Percentiles rank a stretch among this genome's conserved stretches.
Conservation (phyloP, 2,797 vertebrate species). For the Podargus strigoides region DNA sequence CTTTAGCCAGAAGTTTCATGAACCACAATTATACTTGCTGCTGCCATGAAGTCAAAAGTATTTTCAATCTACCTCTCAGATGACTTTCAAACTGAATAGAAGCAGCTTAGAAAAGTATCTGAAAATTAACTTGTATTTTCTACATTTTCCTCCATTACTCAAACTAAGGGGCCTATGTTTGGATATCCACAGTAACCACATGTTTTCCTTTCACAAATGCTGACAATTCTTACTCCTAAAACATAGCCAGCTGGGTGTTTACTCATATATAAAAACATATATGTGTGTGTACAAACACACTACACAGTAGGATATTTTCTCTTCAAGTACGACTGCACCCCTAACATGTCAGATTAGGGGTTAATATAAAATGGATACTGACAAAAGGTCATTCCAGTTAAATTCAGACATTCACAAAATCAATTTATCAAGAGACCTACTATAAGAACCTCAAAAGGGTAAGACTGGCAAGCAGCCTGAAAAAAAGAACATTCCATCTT, state of each 20-base stretch:
- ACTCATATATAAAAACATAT: not conserved
- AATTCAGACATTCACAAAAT: not conserved
- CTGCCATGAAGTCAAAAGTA: conserved; percentile 59
- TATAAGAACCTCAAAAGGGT: not conserved
- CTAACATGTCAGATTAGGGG: not conserved
- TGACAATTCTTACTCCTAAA: not conserved
- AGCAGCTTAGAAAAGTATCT: not conserved
- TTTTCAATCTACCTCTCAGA: conserved; percentile 55
- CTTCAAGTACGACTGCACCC: not conserved
- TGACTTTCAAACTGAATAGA: conserved; percentile 26
- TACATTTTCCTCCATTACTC: conserved; percentile 9
- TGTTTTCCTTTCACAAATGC: not conserved
- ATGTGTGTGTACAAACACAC: too few relatives aligned
- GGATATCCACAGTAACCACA: not conserved
- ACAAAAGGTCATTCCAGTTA: not conserved
- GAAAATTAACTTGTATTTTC: conserved; percentile 27
- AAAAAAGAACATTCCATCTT: not conserved
- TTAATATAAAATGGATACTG: not conserved
- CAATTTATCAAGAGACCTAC: not conserved
- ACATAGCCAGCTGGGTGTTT: not conserved
- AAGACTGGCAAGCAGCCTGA: not conserved
- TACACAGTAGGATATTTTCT: not conserved
- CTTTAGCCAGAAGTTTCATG: conserved; percentile 52
- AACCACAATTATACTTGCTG: conserved; percentile 68
- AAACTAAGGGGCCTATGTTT: not conserved